Conservation (phyloP, 2,888 invertebrate species). For the Erebia aethiops region DNA sequence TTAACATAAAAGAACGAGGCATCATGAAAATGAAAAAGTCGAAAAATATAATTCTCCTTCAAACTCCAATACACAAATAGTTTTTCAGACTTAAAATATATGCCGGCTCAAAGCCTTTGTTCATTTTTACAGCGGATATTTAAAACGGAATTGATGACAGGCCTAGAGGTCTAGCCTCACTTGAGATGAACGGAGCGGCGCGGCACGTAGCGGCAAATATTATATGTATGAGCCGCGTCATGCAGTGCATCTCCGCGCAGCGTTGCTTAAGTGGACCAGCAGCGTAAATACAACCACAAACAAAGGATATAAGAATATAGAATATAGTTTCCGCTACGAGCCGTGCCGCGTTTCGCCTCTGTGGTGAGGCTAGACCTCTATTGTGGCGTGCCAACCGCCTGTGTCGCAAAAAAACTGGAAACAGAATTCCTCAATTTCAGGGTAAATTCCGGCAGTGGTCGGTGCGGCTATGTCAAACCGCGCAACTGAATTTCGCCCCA, state of each 20-base stretch:
- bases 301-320: too few species aligned
- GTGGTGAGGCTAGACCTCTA: constrained; percentile 8
- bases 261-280: too few species aligned
- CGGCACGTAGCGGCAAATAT: too few species aligned
- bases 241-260: too few species aligned
- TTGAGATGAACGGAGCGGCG: too few species aligned
- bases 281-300: too few species aligned
- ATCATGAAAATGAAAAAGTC: too few species aligned
- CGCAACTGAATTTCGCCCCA: constrained; percentile 25
- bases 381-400: constrained; percentile 56
- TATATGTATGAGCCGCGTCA: too few species aligned
- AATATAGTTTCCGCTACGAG: too few species aligned
- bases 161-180: background rate
- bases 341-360: too few species aligned
- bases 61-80: background rate
- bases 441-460: constrained; percentile 58
- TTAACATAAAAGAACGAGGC: too few species aligned
- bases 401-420: constrained; percentile 54
- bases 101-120: constrained; percentile 24
- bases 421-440: constrained; percentile 52
- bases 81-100: constrained; percentile 16
- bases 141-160: constrained; percentile 44
- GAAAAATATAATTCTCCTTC: background rate
- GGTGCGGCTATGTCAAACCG: constrained; percentile 34
- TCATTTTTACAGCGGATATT: constrained; percentile 24